These are phyloP conservation scores for Eutolmus rufibarbis DNA, from an alignment of 2,888 invertebrate genomes.

Conservation along the genomic window DNA sequence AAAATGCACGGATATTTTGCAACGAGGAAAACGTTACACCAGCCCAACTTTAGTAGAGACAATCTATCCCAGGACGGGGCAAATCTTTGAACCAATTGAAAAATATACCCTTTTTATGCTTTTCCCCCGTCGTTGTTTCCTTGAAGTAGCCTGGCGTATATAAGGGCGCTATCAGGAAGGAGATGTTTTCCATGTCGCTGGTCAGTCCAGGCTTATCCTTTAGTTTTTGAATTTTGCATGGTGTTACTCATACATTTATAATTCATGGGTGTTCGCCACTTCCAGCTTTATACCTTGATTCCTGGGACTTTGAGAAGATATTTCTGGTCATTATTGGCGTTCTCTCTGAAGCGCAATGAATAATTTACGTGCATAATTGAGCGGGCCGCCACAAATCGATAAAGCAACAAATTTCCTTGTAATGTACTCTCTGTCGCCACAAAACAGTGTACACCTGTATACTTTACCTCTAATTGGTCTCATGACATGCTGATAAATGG, in stretches of 20 bases:
- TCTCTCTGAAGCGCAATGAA: neutral
- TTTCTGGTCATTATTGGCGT: slow-evolving; percentile 3
- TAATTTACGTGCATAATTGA: slow-evolving; percentile 36
- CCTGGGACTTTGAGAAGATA: neutral
- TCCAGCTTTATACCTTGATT: neutral
- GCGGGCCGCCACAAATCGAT: slow-evolving; percentile 10
- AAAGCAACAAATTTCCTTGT: slow-evolving; percentile 26
- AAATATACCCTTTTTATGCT: neutral
- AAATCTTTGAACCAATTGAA: neutral
- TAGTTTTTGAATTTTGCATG: slow-evolving; percentile 7
- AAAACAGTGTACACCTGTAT: slow-evolving; percentile 7
- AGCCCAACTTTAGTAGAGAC: neutral
- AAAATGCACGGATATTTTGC: neutral
- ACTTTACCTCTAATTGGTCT: slow-evolving; percentile 1
- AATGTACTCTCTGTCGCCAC: slow-evolving; percentile 30
- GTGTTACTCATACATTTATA: slow-evolving; percentile 2
- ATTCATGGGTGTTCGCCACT: neutral
- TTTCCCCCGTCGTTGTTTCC: neutral
- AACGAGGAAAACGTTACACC: neutral
- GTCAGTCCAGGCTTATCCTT: neutral
- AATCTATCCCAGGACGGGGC: neutral
- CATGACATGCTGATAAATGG: slow-evolving; percentile 6
- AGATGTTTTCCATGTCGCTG: neutral
- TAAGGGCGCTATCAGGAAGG: neutral
- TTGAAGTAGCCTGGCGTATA: neutral